Conservation (phyloP, 2,797 vertebrate species). For the Pangasius larnaudii region DNA sequence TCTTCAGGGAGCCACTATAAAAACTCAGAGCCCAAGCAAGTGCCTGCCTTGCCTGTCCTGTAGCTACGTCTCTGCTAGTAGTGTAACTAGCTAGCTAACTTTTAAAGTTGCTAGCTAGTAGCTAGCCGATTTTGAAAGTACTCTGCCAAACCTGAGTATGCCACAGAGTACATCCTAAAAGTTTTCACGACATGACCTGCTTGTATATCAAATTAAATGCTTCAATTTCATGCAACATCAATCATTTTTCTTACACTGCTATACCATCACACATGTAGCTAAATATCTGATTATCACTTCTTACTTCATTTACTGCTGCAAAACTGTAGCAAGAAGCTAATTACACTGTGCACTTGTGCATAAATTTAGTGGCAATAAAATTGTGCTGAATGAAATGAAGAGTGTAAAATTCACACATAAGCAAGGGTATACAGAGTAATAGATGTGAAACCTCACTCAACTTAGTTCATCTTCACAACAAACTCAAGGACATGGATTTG, state of each 20-base stretch:
- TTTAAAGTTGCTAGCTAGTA: neutral
- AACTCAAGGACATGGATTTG: conserved; percentile 11
- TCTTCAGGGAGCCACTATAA: no score
- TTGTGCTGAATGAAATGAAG: conserved; percentile 14
- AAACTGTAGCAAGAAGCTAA: conserved; percentile 18
- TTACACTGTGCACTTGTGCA: conserved; percentile 9
- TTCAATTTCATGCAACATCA: neutral
- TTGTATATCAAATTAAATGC: no score
- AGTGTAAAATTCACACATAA: conserved; percentile 1
- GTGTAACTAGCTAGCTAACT: neutral
- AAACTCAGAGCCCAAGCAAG: no score
- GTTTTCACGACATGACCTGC: neutral
- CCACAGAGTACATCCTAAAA: neutral
- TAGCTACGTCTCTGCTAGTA: neutral
- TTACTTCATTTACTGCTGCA: conserved; percentile 23
- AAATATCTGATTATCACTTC: neutral
- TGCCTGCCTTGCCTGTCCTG: no score
- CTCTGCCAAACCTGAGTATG: neutral
- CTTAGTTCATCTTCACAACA: neutral
- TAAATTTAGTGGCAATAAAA: conserved; percentile 13
- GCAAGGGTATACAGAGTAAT: neutral
- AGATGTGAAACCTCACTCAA: conserved; percentile 7
- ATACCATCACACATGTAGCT: neutral
- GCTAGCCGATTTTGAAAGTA: neutral
- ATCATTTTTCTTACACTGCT: neutral